These are phyloP conservation scores for Eledona agricola DNA, from an alignment of 2,888 invertebrate species.

Conservation along the genomic window DNA sequence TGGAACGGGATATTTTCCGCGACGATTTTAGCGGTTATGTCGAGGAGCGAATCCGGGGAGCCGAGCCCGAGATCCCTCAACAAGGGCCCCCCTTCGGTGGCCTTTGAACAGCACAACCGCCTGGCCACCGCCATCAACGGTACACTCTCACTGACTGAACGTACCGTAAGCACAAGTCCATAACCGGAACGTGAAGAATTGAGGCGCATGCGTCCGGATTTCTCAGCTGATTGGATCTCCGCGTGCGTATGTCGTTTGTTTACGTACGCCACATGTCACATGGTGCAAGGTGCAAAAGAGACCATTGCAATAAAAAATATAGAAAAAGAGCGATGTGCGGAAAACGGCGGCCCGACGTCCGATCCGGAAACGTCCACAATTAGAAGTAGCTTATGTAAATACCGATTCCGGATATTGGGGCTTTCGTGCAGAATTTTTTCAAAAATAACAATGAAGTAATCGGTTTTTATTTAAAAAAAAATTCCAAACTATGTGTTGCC, in stretches of 20 bases:
- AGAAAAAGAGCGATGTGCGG: not conserved
- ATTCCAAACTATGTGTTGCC: too few relatives aligned
- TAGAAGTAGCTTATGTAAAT: too few relatives aligned
- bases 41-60: constrained; percentile 78
- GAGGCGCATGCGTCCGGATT: constrained; percentile 47
- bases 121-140: constrained; percentile 62
- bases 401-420: too few relatives aligned
- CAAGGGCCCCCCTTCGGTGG: constrained; percentile 58
- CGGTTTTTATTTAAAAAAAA: too few relatives aligned
- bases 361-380: too few relatives aligned
- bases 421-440: too few relatives aligned
- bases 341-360: too few relatives aligned
- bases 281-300: constrained; percentile 37
- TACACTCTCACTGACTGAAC: constrained; percentile 61
- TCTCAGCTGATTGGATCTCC: constrained; percentile 63
- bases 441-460: too few relatives aligned
- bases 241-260: constrained; percentile 64
- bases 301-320: not conserved
- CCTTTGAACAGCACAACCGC: constrained; percentile 63
- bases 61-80: constrained; percentile 58
- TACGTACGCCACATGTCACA: constrained; percentile 65
- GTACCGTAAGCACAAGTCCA: constrained; percentile 18
- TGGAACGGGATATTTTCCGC: constrained; percentile 88
- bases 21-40: constrained; percentile 84
- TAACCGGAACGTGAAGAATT: constrained; percentile 4